These are phyloP conservation scores for Hippocampus zosterae DNA, from an alignment of 2,113 vertebrate species.

Conservation along the genomic window DNA sequence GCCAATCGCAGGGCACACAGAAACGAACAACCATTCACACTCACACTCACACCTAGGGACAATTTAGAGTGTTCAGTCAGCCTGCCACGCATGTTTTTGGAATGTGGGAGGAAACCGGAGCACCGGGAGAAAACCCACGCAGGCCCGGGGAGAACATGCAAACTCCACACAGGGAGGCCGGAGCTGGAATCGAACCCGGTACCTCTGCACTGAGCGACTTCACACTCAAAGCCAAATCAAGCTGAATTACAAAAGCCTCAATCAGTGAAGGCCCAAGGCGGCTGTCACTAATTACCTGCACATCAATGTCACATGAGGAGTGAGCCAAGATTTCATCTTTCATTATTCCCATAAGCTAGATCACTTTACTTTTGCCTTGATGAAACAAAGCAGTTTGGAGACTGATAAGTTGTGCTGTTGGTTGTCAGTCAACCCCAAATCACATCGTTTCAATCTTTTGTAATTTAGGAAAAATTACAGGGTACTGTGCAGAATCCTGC, in stretches of 20 bases:
- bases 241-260: conserved; percentile 6
- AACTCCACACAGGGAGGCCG: too few species aligned
- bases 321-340: conserved; percentile 18
- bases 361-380: conserved; percentile 8
- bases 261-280: conserved; percentile 14
- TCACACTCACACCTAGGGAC: too few species aligned
- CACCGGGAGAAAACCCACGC: too few species aligned
- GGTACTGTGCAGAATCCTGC: not conserved
- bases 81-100: too few species aligned
- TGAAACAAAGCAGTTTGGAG: conserved; percentile 4
- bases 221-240: conserved; percentile 15
- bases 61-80: too few species aligned
- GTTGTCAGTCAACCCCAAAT: not conserved
- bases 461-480: not conserved
- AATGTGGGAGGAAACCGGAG: too few species aligned
- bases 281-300: conserved; percentile 29
- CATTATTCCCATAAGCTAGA: conserved; percentile 23
- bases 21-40: too few species aligned
- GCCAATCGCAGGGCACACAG: too few species aligned
- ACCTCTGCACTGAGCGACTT: too few species aligned
- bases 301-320: conserved; percentile 12
- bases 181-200: too few species aligned
- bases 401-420: conserved; percentile 2
- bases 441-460: not conserved
- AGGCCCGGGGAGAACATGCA: too few species aligned